phyloP scores from a whole-genome alignment of 2,797 vertebrate genomes.

The Parauchenoglanis ngamensis region DNA sequence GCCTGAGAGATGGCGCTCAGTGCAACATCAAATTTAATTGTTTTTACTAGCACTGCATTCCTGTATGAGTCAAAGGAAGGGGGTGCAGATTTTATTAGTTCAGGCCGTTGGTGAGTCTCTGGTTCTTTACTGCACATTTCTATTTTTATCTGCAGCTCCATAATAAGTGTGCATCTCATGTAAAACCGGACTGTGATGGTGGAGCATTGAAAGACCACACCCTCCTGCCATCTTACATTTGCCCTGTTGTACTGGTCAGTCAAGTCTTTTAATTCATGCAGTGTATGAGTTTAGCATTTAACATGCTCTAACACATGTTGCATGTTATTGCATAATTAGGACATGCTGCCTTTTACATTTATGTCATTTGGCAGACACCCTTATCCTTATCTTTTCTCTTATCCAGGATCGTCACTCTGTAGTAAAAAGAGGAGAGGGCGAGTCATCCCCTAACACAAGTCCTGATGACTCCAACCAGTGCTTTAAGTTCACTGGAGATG shows the following conservation, averaged over 20 bases:
- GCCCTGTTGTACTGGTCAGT: slow-evolving; percentile 87
- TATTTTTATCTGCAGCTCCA: slow-evolving; percentile 80
- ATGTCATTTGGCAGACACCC: too few relatives aligned
- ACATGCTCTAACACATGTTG: not conserved
- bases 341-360: too few relatives aligned
- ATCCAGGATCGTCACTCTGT: slow-evolving; percentile 83
- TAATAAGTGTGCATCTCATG: slow-evolving; percentile 87
- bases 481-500: slow-evolving; percentile 83
- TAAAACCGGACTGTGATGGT: slow-evolving; percentile 87
- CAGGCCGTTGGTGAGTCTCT: not conserved
- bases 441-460: slow-evolving; percentile 80
- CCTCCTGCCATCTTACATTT: slow-evolving; percentile 88
- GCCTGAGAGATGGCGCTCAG: not conserved
- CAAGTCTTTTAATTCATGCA: not conserved
- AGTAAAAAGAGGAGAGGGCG: slow-evolving; percentile 77
- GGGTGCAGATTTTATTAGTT: slow-evolving; percentile 4
- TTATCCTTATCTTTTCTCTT: not conserved
- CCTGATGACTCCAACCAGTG: slow-evolving; percentile 78
- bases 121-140: slow-evolving; percentile 20
- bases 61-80: not conserved
- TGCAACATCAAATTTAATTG: not conserved
- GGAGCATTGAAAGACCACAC: slow-evolving; percentile 89
- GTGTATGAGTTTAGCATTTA: not conserved
- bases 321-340: slow-evolving; percentile 19
- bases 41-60: not conserved